phyloP scores from a whole-genome alignment of 2,888 invertebrate species.

The Cetonia aurata region DNA sequence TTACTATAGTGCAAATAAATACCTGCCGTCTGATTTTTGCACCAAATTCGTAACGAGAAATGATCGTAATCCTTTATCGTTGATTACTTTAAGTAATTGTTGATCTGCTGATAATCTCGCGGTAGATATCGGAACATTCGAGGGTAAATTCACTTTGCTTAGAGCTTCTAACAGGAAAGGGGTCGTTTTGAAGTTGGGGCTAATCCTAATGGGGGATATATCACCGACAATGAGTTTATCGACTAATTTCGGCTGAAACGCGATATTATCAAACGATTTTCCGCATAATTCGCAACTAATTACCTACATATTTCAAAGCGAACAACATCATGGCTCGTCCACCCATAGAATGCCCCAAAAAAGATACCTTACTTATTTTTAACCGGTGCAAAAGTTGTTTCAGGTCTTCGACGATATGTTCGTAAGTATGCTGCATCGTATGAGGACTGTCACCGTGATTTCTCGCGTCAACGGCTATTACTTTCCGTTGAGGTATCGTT shows the following conservation, averaged over 20 bases:
- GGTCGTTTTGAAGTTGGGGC: conserved; percentile 75
- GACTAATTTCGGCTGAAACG: conserved; percentile 71
- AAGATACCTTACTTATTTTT: conserved; percentile 73
- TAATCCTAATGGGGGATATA: conserved; percentile 74
- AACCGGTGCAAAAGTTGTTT: conserved; percentile 74
- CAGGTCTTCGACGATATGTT: conserved; percentile 82
- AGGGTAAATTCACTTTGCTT: conserved; percentile 72
- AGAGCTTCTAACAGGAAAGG: conserved; percentile 77
- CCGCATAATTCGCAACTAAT: neutral
- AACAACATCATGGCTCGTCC: conserved; percentile 92
- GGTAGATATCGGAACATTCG: conserved; percentile 75
- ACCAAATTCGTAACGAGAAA: conserved; percentile 90
- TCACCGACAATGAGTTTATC: conserved; percentile 80
- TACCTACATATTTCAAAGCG: conserved; percentile 77
- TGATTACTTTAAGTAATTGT: conserved; percentile 71
- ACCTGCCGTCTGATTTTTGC: conserved; percentile 61
- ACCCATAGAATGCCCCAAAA: conserved; percentile 96
- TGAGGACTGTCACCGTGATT: conserved; percentile 97
- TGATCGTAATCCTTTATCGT: conserved; percentile 74
- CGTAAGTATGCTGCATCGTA: conserved; percentile 78
- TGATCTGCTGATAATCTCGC: conserved; percentile 77
- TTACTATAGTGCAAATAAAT: neutral
- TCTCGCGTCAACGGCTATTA: conserved; percentile 87
- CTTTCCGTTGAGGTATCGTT: conserved; percentile 76
- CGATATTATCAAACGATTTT: neutral